phyloP scores from a whole-genome alignment of 2,888 invertebrate genomes.

The Leptopilina drosophilae region DNA sequence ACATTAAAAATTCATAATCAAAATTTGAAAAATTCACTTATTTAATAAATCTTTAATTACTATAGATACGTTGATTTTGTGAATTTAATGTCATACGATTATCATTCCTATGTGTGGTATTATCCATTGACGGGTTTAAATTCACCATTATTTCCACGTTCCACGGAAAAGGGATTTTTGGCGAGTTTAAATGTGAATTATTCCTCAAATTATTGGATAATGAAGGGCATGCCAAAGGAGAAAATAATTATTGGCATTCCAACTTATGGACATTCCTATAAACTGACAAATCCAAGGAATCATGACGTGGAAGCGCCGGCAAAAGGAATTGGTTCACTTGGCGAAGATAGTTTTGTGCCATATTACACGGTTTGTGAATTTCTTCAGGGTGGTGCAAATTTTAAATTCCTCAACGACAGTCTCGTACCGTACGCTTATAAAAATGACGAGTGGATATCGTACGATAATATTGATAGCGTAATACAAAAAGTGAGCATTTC shows the following conservation, averaged over 20 bases:
- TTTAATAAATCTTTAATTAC: too few relatives aligned
- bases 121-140: conserved; percentile 92
- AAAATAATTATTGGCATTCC: conserved; percentile 93
- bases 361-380: conserved; percentile 86
- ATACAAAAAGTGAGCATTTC: conserved; percentile 80
- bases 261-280: conserved; percentile 86
- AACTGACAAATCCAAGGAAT: conserved; percentile 83
- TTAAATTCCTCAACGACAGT: conserved; percentile 83
- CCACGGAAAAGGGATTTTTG: conserved; percentile 82
- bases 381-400: conserved; percentile 79
- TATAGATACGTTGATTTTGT: conserved; percentile 87
- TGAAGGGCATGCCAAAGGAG: conserved; percentile 85
- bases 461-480: conserved; percentile 86
- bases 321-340: conserved; percentile 83
- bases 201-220: conserved; percentile 87
- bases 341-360: conserved; percentile 83
- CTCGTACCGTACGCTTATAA: conserved; percentile 88
- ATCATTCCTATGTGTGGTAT: conserved; percentile 86
- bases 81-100: conserved; percentile 96
- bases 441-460: conserved; percentile 89
- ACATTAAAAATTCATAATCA: too few relatives aligned
- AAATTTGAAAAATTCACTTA: too few relatives aligned
- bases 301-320: conserved; percentile 85
- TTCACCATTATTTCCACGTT: conserved; percentile 85
- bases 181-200: conserved; percentile 89